Evolutionary conservation across 2,113 vertebrate species (phyloP).

Genomic region (Gymnocephalus cernua): DNA sequence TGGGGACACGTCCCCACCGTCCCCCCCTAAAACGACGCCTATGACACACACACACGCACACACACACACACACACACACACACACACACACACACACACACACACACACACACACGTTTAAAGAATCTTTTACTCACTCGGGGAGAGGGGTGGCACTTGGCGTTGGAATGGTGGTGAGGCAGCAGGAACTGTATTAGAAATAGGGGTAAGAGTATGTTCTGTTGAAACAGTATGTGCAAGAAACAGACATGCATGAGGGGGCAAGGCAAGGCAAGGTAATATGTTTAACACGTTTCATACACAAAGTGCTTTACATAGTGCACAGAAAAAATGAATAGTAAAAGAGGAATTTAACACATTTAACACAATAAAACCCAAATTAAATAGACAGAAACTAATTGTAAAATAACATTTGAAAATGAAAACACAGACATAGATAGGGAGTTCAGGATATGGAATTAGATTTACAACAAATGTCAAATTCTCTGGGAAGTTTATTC

Average conservation of each 20-base stretch:
- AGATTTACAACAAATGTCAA: neutral
- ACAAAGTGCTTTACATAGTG: neutral
- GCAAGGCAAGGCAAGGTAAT: neutral
- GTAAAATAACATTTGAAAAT: neutral
- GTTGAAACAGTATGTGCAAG: neutral
- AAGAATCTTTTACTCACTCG: conserved; percentile 66
- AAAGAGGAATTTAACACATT: neutral
- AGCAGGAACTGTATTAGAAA: conserved; percentile 70
- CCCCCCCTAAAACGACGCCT: too few species aligned
- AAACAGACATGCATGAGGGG: neutral
- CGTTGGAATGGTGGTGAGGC: conserved; percentile 40
- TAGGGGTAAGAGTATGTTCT: neutral
- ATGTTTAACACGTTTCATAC: neutral
- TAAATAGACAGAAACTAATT: neutral
- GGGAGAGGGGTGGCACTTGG: conserved; percentile 73
- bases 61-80: neutral
- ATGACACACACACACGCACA: neutral
- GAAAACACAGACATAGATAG: neutral
- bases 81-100: neutral
- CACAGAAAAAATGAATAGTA: neutral
- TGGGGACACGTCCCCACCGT: too few species aligned
- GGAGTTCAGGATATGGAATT: neutral
- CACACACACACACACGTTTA: neutral
- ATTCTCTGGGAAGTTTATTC: neutral
- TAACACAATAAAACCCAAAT: neutral